Conservation (phyloP, 1,140 invertebrate species). For the Arion vulgaris region DNA sequence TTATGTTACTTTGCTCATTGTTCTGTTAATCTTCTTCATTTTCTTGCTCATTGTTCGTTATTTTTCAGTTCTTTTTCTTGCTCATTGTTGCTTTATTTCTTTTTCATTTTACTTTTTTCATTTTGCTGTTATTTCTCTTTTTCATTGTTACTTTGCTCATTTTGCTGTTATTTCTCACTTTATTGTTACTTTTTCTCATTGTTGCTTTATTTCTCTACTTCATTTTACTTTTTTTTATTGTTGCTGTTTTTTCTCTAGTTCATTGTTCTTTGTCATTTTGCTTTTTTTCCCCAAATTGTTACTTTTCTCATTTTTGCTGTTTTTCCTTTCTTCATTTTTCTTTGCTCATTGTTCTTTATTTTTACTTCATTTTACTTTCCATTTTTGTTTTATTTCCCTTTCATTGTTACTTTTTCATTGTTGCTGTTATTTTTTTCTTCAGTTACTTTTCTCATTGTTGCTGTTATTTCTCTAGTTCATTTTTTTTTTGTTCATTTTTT, state of each 20-base stretch:
- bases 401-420: not conserved
- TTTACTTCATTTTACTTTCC: not conserved
- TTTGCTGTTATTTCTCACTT: not conserved
- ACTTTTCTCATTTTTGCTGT: no score
- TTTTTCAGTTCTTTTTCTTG: not conserved
- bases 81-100: no score
- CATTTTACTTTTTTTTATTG: not conserved
- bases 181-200: not conserved
- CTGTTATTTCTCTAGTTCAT: not conserved
- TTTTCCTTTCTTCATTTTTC: no score
- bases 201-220: not conserved
- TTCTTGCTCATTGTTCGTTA: not conserved
- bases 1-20: not conserved
- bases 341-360: no score
- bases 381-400: not conserved
- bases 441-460: not conserved
- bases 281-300: no score
- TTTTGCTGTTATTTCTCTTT: no score
- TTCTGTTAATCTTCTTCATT: not conserved
- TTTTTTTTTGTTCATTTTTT: no score
- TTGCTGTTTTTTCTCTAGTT: not conserved
- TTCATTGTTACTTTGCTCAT: not conserved
- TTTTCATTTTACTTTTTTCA: no score
- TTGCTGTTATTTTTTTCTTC: not conserved
- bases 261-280: not conserved